These are phyloP conservation scores for Hydroisotoma schaefferi DNA, from an alignment of 2,888 invertebrate genomes.

Conservation along the genomic window DNA sequence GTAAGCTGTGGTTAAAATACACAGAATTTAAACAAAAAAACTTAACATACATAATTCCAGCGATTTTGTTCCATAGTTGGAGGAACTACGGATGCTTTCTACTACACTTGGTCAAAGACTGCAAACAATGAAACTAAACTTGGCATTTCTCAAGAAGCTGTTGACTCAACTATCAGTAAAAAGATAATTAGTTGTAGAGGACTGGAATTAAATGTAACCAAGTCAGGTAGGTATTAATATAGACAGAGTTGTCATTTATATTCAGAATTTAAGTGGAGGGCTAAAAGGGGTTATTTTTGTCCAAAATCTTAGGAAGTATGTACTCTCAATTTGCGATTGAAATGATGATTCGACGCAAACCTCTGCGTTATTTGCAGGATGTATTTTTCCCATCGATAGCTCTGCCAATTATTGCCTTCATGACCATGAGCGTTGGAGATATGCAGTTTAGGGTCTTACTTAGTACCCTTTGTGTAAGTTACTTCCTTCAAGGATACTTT, in stretches of 20 bases:
- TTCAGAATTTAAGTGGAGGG: too few relatives aligned
- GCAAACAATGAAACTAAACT: conserved; percentile 3
- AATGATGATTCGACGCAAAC: conserved; percentile 30
- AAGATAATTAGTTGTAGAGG: background rate
- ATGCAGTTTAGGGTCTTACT: conserved; percentile 29
- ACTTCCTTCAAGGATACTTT: too few relatives aligned
- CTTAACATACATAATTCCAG: background rate
- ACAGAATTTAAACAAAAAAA: background rate
- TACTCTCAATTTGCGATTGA: conserved; percentile 26
- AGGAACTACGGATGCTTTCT: background rate
- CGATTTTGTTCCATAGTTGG: too few relatives aligned
- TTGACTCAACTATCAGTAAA: background rate
- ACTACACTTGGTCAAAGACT: conserved; percentile 9
- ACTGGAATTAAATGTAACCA: background rate
- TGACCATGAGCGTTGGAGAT: conserved; percentile 31
- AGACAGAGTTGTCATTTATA: too few relatives aligned
- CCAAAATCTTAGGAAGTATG: background rate
- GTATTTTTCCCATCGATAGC: conserved; percentile 39
- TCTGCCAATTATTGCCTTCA: conserved; percentile 33
- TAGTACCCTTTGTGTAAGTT: conserved; percentile 30
- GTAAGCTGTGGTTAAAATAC: conserved; percentile 64
- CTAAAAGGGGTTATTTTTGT: background rate
- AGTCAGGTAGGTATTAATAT: too few relatives aligned
- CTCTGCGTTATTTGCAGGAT: conserved; percentile 39
- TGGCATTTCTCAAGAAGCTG: conserved; percentile 15